These are phyloP conservation scores for Ceratosolen solmsi DNA, from an alignment of 1,140 invertebrate genomes.

Conservation along the genomic window DNA sequence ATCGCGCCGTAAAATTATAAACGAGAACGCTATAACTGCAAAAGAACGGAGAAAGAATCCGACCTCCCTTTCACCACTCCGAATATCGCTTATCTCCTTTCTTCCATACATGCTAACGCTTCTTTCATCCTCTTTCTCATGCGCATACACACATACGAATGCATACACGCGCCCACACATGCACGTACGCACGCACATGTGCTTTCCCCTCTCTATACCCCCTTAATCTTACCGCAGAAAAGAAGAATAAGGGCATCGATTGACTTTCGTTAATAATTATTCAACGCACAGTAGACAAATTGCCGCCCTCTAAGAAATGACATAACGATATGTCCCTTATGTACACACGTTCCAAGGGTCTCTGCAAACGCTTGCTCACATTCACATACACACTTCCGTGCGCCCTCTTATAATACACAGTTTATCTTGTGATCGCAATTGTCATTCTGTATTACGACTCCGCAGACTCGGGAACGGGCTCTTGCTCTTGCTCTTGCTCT, in stretches of 20 bases:
- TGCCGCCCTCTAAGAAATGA: slow-evolving; percentile 33
- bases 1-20: not conserved
- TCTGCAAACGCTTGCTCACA: not conserved
- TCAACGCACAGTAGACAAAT: slow-evolving; percentile 34
- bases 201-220: not conserved
- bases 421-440: slow-evolving; percentile 31
- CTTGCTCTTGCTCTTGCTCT: not conserved
- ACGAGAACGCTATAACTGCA: not conserved
- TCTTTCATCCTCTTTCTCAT: slow-evolving; percentile 3
- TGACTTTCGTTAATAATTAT: slow-evolving; percentile 48
- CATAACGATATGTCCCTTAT: slow-evolving; percentile 43
- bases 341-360: slow-evolving; percentile 42
- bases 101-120: not conserved
- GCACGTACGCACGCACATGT: not conserved
- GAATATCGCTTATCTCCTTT: slow-evolving; percentile 28
- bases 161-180: too few relatives aligned
- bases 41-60: slow-evolving; percentile 53
- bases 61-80: slow-evolving; percentile 66
- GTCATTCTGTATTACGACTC: slow-evolving; percentile 44
- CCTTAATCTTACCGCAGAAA: slow-evolving; percentile 1
- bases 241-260: slow-evolving; percentile 44
- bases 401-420: slow-evolving; percentile 43
- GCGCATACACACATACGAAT: slow-evolving; percentile 10
- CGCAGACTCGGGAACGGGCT: not conserved
- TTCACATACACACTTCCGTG: not conserved